A percentile compares a stretch with the other conserved stretches of the same genome.
Evolutionary conservation across 1,140 invertebrate species (phyloP).

Genomic region (Aphis gossypii): DNA sequence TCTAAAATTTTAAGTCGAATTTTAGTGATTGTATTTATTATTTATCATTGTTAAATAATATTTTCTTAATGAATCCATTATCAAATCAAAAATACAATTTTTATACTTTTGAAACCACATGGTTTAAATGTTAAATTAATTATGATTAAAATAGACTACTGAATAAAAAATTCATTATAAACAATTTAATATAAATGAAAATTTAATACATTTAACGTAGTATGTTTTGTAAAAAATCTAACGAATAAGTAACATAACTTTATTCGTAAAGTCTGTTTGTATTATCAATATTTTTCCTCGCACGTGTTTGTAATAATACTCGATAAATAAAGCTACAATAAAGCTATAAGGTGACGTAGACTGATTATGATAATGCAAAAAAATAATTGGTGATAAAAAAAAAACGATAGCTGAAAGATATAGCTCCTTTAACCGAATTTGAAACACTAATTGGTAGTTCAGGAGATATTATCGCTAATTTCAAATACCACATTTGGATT

Average conservation of each 20-base stretch:
- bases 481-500: neutral
- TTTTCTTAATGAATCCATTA: neutral
- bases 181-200: neutral
- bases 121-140: neutral
- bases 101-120: neutral
- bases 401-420: neutral
- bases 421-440: neutral
- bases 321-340: neutral
- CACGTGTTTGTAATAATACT: neutral
- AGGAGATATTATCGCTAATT: neutral
- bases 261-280: neutral
- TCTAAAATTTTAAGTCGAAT: neutral
- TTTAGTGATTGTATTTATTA: neutral
- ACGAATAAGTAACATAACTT: neutral
- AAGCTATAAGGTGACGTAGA: neutral
- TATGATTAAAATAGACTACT: neutral
- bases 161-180: neutral
- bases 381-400: neutral
- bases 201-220: neutral
- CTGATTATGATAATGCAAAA: neutral
- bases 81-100: too few relatives aligned
- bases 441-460: neutral
- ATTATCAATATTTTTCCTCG: neutral
- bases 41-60: neutral
- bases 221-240: neutral